Conservation (phyloP, 2,113 vertebrate genomes). For the Calonectris borealis region DNA sequence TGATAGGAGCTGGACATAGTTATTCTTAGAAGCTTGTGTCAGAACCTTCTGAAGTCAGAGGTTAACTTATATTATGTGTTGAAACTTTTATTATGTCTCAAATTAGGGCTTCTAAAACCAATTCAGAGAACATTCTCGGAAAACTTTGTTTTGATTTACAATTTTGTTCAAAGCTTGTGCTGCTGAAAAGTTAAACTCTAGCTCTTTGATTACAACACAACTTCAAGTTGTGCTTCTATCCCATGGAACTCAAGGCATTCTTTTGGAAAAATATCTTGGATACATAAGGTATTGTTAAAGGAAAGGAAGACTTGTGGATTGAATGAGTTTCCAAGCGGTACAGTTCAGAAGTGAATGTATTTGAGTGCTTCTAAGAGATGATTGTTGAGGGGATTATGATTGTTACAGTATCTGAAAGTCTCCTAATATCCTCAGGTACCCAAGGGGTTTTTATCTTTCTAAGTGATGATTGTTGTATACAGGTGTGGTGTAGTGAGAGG, state of each 20-base stretch:
- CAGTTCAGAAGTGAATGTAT: not conserved
- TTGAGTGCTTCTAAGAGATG: not conserved
- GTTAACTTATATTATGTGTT: not conserved
- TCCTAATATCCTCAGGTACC: not conserved
- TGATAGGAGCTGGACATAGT: accelerated
- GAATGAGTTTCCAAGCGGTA: not conserved
- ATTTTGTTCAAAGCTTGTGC: not conserved
- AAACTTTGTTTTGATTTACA: not conserved
- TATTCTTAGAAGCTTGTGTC: not conserved
- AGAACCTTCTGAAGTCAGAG: not conserved
- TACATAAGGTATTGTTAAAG: not conserved
- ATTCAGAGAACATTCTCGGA: accelerated
- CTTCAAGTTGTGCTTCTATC: not conserved
- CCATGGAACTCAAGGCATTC: not conserved
- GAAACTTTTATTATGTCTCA: not conserved
- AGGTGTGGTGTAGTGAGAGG: not conserved
- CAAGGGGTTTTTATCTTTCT: accelerated
- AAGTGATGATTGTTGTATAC: not conserved
- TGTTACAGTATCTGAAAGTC: not conserved
- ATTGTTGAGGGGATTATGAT: not conserved
- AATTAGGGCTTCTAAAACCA: not conserved
- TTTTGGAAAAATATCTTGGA: not conserved
- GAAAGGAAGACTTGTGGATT: not conserved
- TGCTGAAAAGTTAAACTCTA: not conserved
- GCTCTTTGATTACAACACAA: not conserved